These are phyloP conservation scores for Drosophila rellima DNA, from an alignment of 2,888 invertebrate genomes.

Conservation along the genomic window DNA sequence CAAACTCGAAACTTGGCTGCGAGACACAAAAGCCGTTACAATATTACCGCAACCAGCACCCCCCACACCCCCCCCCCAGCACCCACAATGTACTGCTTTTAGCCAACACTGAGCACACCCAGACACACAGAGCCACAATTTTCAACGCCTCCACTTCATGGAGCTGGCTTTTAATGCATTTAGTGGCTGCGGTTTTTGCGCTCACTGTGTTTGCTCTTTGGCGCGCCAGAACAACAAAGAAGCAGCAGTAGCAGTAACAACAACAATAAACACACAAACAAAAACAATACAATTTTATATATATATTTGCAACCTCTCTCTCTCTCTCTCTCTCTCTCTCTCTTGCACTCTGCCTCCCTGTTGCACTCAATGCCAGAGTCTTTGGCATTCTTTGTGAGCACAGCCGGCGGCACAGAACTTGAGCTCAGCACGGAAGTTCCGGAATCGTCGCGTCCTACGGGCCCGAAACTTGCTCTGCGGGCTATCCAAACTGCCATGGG, in stretches of 20 bases:
- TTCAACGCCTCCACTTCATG: conserved; percentile 59
- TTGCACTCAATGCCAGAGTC: conserved; percentile 30
- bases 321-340: no score
- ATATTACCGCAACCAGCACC: conserved; percentile 66
- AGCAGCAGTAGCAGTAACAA: conserved; percentile 5
- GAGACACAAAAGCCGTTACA: conserved; percentile 75
- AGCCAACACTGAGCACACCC: conserved; percentile 6
- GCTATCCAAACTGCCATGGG: conserved; percentile 34
- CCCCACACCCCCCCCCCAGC: not conserved
- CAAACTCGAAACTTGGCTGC: conserved; percentile 67
- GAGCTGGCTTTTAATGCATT: conserved; percentile 75
- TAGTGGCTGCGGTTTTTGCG: conserved; percentile 80
- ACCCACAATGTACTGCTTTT: not conserved
- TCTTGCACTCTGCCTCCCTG: conserved; percentile 2
- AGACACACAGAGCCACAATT: conserved; percentile 41
- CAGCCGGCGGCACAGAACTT: conserved; percentile 67
- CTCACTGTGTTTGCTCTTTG: conserved; percentile 79
- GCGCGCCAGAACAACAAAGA: conserved; percentile 66
- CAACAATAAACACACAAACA: conserved; percentile 33
- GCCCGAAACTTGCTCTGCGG: conserved; percentile 43
- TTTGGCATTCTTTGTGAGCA: conserved; percentile 48
- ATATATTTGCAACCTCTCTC: conserved; percentile 43
- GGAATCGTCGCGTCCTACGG: conserved; percentile 51
- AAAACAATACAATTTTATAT: conserved; percentile 77
- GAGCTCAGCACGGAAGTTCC: conserved; percentile 77